A percentile compares a stretch with the other conserved stretches of the same genome.
These are phyloP conservation scores for Leptopilina boulardi DNA, from an alignment of 1,140 invertebrate genomes.

Conservation along the genomic window DNA sequence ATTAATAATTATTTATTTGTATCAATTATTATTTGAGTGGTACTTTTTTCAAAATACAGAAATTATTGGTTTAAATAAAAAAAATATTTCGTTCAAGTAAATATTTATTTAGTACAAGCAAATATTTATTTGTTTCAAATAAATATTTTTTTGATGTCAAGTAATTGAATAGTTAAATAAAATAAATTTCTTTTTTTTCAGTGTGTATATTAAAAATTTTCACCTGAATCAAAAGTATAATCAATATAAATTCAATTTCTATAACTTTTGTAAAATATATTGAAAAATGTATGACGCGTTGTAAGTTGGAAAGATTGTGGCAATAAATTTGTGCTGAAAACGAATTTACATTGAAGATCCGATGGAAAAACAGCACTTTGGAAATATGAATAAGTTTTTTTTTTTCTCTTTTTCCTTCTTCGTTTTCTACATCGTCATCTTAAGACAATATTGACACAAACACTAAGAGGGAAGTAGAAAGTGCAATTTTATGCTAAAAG, in stretches of 20 bases:
- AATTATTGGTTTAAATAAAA: no score
- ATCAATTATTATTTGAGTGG: no score
- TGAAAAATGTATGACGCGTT: background rate
- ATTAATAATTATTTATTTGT: no score
- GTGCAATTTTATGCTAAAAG: slow-evolving; percentile 17
- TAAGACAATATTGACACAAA: slow-evolving; percentile 17
- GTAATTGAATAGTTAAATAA: no score
- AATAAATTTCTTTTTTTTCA: no score
- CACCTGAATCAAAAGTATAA: no score
- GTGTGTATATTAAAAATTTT: no score
- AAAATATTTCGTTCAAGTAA: no score
- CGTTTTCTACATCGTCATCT: background rate
- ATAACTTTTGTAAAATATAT: background rate
- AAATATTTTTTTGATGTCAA: no score
- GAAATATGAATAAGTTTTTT: slow-evolving; percentile 13
- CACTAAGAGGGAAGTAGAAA: slow-evolving; percentile 11
- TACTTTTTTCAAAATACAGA: no score
- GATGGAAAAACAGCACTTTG: slow-evolving; percentile 9
- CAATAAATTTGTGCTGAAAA: background rate
- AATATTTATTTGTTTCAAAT: no score
- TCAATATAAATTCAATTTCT: background rate
- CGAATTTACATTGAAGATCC: slow-evolving; percentile 17
- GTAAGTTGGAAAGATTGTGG: background rate
- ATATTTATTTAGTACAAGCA: no score
- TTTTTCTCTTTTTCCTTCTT: background rate